A percentile compares a stretch with the other conserved stretches of the same genome.
Conservation (phyloP, 2,888 invertebrate species). For the Biston stratarius region DNA sequence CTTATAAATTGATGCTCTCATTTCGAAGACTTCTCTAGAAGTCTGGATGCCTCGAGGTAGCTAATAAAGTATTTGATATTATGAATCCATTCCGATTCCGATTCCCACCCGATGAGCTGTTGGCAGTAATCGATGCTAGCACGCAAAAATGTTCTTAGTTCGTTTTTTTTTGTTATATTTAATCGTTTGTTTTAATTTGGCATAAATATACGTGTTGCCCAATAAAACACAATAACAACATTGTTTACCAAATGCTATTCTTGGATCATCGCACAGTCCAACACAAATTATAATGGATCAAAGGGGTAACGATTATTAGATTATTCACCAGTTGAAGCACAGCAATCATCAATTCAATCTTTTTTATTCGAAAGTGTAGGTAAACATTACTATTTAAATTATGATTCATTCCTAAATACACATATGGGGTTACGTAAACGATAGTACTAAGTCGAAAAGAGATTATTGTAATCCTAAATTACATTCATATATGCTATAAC, state of each 20-base stretch:
- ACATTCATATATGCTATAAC: too few relatives aligned
- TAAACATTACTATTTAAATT: too few relatives aligned
- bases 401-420: too few relatives aligned
- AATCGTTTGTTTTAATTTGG: conserved; percentile 18
- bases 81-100: conserved; percentile 4
- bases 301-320: neutral
- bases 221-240: neutral
- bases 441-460: too few relatives aligned
- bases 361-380: too few relatives aligned
- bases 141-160: conserved; percentile 35
- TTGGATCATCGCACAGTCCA: neutral
- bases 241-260: conserved; percentile 13
- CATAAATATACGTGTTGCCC: conserved; percentile 24
- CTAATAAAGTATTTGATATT: conserved; percentile 30
- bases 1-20: conserved; percentile 37
- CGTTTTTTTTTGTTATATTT: conserved; percentile 29
- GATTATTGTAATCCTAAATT: too few relatives aligned
- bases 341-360: neutral
- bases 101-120: conserved; percentile 31
- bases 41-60: conserved; percentile 28
- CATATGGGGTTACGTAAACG: too few relatives aligned
- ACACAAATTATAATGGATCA: neutral
- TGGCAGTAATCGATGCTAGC: conserved; percentile 31
- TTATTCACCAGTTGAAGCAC: neutral
- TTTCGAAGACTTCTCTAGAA: conserved; percentile 32